These are phyloP conservation scores for Dermolepida albohirtum DNA, from an alignment of 2,888 invertebrate species.

Conservation along the genomic window DNA sequence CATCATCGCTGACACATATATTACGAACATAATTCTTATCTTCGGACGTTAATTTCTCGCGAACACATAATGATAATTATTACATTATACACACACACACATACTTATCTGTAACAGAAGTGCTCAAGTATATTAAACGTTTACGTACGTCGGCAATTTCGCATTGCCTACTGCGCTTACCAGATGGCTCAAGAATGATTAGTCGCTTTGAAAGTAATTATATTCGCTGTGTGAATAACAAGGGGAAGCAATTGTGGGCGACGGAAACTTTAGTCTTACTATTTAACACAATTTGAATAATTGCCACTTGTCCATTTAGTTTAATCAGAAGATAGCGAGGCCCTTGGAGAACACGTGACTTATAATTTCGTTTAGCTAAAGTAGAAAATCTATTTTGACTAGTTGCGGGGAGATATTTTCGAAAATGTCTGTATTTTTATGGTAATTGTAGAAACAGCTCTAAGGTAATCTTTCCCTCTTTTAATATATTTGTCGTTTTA, in stretches of 20 bases:
- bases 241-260: slow-evolving; percentile 50
- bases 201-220: slow-evolving; percentile 37
- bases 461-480: too few relatives aligned
- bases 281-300: slow-evolving; percentile 52
- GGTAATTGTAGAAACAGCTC: too few relatives aligned
- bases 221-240: slow-evolving; percentile 36
- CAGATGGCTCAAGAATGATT: slow-evolving; percentile 38
- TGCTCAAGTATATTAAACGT: slow-evolving; percentile 26
- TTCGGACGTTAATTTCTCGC: slow-evolving; percentile 23
- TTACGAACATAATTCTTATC: slow-evolving; percentile 16
- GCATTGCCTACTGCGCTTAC: slow-evolving; percentile 29
- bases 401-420: too few relatives aligned
- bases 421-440: too few relatives aligned
- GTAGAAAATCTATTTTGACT: too few relatives aligned
- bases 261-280: slow-evolving; percentile 50
- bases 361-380: too few relatives aligned
- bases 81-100: slow-evolving; percentile 28
- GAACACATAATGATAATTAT: slow-evolving; percentile 26
- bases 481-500: too few relatives aligned
- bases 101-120: slow-evolving; percentile 1
- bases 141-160: slow-evolving; percentile 28
- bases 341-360: background rate
- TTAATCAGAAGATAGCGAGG: slow-evolving; percentile 32
- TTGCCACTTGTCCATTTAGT: slow-evolving; percentile 49
- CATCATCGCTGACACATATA: slow-evolving; percentile 7